Percentiles rank a stretch among this genome's conserved stretches.
Evolutionary conservation across 2,888 invertebrate species (phyloP).

Genomic region (Ormia ochracea): DNA sequence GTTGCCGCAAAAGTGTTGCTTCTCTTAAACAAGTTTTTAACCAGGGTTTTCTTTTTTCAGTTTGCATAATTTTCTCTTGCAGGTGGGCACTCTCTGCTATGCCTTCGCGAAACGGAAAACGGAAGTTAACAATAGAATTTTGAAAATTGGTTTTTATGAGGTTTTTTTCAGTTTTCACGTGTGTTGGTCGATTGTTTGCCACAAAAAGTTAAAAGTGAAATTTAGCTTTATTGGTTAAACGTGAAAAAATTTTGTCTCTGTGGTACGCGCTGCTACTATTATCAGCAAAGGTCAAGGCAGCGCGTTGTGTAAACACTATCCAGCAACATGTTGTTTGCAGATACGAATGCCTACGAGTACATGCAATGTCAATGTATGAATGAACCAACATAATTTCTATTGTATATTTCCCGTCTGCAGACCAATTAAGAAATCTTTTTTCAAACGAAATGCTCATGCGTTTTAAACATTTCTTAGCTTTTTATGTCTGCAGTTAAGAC

Average conservation of each 20-base stretch:
- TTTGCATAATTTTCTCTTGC: conserved; percentile 32
- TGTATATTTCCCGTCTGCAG: not conserved
- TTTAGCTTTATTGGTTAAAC: not conserved
- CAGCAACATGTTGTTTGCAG: not conserved
- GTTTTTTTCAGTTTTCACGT: not conserved
- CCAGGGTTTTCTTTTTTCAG: not conserved
- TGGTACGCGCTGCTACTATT: conserved; percentile 20
- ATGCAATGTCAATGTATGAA: not conserved
- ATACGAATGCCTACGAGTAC: no score
- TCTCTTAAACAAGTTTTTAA: conserved; percentile 2
- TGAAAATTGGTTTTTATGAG: not conserved
- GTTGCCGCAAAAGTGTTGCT: conserved; percentile 7
- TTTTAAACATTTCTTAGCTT: not conserved
- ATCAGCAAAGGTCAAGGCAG: conserved; percentile 56
- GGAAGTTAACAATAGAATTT: conserved; percentile 60
- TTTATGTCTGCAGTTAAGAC: not conserved
- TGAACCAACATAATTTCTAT: conserved; percentile 23
- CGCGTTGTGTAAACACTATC: not conserved
- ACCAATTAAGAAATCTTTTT: not conserved
- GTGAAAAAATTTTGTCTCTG: not conserved
- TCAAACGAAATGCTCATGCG: not conserved
- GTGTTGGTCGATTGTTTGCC: not conserved
- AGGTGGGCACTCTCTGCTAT: conserved; percentile 46
- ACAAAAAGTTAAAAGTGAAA: conserved; percentile 38
- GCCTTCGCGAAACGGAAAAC: conserved; percentile 27